Conservation (phyloP, 2,797 vertebrate species). For the Xerus rutilus region DNA sequence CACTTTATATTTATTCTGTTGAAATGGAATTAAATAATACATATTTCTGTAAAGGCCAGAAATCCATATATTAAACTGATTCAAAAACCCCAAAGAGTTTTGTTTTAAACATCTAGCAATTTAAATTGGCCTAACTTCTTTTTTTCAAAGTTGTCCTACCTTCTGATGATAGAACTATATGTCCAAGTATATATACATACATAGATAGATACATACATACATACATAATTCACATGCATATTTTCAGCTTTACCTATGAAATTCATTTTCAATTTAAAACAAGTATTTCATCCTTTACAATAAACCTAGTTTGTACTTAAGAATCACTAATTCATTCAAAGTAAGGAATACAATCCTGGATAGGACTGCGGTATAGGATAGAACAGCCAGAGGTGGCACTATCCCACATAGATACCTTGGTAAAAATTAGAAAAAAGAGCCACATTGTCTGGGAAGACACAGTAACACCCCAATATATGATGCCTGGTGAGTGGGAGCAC, state of each 20-base stretch:
- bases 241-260: slow-evolving; percentile 37
- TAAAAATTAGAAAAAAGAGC: not conserved
- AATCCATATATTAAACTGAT: slow-evolving; percentile 25
- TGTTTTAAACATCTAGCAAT: slow-evolving; percentile 49
- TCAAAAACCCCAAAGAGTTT: not conserved
- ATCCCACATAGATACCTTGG: not conserved
- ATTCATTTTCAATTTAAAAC: slow-evolving; percentile 17
- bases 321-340: not conserved
- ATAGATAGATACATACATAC: not conserved
- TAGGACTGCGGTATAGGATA: not conserved
- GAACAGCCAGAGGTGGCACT: not conserved
- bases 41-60: slow-evolving; percentile 36
- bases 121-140: slow-evolving; percentile 14
- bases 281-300: slow-evolving; percentile 29
- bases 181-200: not conserved
- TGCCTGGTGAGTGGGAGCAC: not conserved
- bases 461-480: not conserved
- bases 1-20: not conserved
- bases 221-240: not conserved
- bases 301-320: not conserved
- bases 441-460: not conserved
- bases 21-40: slow-evolving; percentile 51
- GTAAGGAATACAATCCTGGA: not conserved
- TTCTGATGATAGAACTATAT: slow-evolving; percentile 10
- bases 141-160: slow-evolving; percentile 16